Evolutionary conservation across 2,888 invertebrate genomes (phyloP), one percentile per base, ranked within the genome.

Genomic region (Nysson spinosus): DNA sequence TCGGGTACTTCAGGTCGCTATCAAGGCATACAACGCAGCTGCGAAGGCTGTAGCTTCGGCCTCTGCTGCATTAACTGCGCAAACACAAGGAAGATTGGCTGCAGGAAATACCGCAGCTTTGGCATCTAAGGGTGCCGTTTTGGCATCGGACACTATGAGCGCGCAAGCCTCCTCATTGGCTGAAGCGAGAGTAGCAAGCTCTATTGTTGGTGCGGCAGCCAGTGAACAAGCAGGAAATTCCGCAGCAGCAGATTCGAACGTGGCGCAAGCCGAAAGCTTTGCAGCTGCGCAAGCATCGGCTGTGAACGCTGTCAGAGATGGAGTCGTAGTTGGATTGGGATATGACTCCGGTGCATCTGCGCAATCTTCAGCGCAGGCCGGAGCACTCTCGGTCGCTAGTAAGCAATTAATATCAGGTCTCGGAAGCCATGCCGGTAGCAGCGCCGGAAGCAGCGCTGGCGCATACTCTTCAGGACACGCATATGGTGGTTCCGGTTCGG

Each of bases 311-410:
- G 0, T 44, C 24, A 49, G 55, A 0, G 67, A 67, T n/a, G 67
- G 67, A 1, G 30, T 34, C 14, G 2, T 60, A 3, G 7, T 55
- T 1, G 67, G 67, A 12, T 37, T 68, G 1, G 64, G 30, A 35
- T 4, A 11, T 4, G 55, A 55, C n/a, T 30, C 9, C 0, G 55
- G 60, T 5, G 44, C 55, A 0, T 14, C 40, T 0, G 51, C 42
- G 9, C 64, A 68, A 6, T 7, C 4, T 0, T 0, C 3, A 7
- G 51, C 51, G 0, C 64, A 68, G 7, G 64, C 32, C 2, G 9
- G 16, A 5, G 57, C 67, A 2, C 40, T 60, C 4, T 42, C 30
- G 1, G 3, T n/a, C 5, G 49, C 61, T 1, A 24, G 20, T 12
- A 46, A 55, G 19, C 9, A 42, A 32, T 4, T 22, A 6, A 32